phyloP scores from a whole-genome alignment of 2,888 invertebrate species.

The Leptarthrus brevirostris region DNA sequence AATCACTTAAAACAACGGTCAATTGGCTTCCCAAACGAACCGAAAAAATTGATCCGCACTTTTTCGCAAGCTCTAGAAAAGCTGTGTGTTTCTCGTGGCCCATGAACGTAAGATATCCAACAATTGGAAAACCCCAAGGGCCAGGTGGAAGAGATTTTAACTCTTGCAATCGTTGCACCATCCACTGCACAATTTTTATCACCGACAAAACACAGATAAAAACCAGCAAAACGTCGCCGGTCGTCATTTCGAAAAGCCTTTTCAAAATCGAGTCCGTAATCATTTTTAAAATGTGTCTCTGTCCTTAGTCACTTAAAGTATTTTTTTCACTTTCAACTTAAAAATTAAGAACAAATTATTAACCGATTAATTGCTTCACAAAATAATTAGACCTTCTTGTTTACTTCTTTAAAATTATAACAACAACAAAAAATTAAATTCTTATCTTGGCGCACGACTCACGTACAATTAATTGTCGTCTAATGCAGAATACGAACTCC shows the following conservation, averaged over 20 bases:
- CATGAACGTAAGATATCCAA: slow-evolving; percentile 86
- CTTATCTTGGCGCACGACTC: neutral
- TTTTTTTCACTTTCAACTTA: slow-evolving; percentile 4
- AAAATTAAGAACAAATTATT: too few relatives aligned
- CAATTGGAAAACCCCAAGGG: slow-evolving; percentile 86
- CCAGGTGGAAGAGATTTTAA: slow-evolving; percentile 80
- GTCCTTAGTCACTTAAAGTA: neutral
- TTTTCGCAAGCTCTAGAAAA: slow-evolving; percentile 79
- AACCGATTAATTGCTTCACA: neutral
- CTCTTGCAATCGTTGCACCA: slow-evolving; percentile 62
- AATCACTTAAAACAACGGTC: slow-evolving; percentile 87
- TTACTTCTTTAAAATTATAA: neutral
- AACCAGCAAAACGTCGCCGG: slow-evolving; percentile 62
- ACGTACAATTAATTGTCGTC: neutral
- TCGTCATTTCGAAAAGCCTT: slow-evolving; percentile 62
- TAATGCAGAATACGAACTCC: slow-evolving; percentile 41
- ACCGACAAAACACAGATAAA: slow-evolving; percentile 61
- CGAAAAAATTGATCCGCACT: slow-evolving; percentile 85
- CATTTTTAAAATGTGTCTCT: slow-evolving; percentile 56
- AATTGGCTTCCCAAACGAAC: slow-evolving; percentile 84
- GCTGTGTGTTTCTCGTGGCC: slow-evolving; percentile 80
- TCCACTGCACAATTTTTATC: slow-evolving; percentile 65
- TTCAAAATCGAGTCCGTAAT: slow-evolving; percentile 63
- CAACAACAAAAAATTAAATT: slow-evolving; percentile 2
- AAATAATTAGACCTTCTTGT: neutral